These are phyloP conservation scores for Leucophenga varia DNA, from an alignment of 1,140 invertebrate genomes.

Conservation along the genomic window DNA sequence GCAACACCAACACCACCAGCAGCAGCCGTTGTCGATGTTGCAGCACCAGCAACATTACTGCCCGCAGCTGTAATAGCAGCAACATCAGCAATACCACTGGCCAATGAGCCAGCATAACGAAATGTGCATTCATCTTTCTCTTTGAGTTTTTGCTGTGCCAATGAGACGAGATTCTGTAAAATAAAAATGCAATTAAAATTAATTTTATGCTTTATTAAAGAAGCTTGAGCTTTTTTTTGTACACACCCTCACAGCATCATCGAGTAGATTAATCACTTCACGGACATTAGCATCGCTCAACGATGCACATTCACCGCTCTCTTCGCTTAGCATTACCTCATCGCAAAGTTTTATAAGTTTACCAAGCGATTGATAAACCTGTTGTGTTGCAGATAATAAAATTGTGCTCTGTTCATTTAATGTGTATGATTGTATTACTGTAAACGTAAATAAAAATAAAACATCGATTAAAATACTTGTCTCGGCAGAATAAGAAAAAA, in stretches of 20 bases:
- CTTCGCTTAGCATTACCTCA: slow-evolving; percentile 71
- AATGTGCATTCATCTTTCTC: slow-evolving; percentile 58
- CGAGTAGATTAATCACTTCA: slow-evolving; percentile 75
- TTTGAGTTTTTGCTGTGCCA: slow-evolving; percentile 68
- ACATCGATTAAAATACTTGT: background rate
- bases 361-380: slow-evolving; percentile 83
- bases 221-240: too few relatives aligned
- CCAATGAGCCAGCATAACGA: slow-evolving; percentile 26
- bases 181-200: slow-evolving; percentile 13
- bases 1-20: background rate
- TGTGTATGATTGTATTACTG: slow-evolving; percentile 64
- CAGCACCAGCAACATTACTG: slow-evolving; percentile 12
- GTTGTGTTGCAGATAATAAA: slow-evolving; percentile 74
- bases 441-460: slow-evolving; percentile 1
- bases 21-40: slow-evolving; percentile 20
- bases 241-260: slow-evolving; percentile 73
- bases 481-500: too few relatives aligned
- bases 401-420: slow-evolving; percentile 68
- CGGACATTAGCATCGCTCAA: slow-evolving; percentile 73
- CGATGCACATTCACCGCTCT: slow-evolving; percentile 61
- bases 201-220: background rate
- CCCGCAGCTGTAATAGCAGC: slow-evolving; percentile 36
- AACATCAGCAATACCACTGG: slow-evolving; percentile 39
- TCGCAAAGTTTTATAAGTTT: slow-evolving; percentile 87
- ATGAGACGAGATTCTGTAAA: slow-evolving; percentile 63